Percentiles rank a stretch among this genome's conserved stretches.
These are phyloP conservation scores for Hippolais icterina DNA, from an alignment of 2,113 vertebrate species.

Conservation along the genomic window DNA sequence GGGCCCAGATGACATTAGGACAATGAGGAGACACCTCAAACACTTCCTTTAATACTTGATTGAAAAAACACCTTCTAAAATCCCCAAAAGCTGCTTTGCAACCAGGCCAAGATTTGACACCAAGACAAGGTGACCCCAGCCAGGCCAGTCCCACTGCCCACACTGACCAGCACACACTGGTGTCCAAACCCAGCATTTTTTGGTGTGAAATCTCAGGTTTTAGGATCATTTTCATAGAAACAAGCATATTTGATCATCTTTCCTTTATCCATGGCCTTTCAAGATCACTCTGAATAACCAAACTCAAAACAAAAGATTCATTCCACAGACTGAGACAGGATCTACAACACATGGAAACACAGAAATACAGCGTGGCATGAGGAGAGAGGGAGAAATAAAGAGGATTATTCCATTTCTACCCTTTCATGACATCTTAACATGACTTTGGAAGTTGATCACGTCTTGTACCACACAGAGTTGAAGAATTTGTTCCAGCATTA, in stretches of 20 bases:
- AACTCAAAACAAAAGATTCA: not conserved
- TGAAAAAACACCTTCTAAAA: not conserved
- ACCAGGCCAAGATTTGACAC: not conserved
- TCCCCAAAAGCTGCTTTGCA: not conserved
- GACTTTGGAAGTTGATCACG: not conserved
- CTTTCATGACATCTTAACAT: not conserved
- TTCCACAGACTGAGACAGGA: not conserved
- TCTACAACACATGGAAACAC: not conserved
- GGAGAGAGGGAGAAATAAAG: not conserved
- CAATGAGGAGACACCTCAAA: not conserved
- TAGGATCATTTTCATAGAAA: not conserved
- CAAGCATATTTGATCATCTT: not conserved
- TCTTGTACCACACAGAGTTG: not conserved
- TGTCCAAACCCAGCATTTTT: rapidly evolving
- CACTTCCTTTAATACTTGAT: not conserved
- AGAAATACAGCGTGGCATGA: not conserved
- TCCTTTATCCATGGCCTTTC: not conserved
- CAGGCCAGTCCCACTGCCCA: not conserved
- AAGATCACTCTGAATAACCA: not conserved
- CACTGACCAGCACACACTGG: rapidly evolving
- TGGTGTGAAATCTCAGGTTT: not conserved
- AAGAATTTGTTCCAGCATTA: not conserved
- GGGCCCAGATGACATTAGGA: not conserved
- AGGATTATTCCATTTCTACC: not conserved
- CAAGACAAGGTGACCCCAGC: rapidly evolving